Conservation (phyloP, 2,113 vertebrate genomes). For the Ceyx margarethae region DNA sequence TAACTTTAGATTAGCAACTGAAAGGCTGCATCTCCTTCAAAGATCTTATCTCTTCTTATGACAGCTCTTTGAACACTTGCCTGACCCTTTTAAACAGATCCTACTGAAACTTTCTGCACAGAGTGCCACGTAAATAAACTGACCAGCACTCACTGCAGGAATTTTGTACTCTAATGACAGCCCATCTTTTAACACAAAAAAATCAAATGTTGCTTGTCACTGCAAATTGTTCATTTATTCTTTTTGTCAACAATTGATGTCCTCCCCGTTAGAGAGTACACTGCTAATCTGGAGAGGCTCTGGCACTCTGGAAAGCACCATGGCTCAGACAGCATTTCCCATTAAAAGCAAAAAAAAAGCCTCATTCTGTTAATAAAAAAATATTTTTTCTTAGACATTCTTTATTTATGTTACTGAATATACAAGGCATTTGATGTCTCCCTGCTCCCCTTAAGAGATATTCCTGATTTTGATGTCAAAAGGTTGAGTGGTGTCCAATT, state of each 20-base stretch:
- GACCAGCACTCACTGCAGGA: background rate
- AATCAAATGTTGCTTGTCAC: background rate
- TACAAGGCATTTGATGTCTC: background rate
- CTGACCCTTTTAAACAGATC: constrained; percentile 45
- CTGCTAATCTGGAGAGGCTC: background rate
- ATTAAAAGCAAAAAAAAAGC: background rate
- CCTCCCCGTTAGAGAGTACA: background rate
- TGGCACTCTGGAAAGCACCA: no score
- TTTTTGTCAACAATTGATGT: background rate
- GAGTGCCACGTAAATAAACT: background rate
- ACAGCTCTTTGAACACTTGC: constrained; percentile 31
- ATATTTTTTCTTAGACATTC: background rate
- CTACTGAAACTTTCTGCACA: background rate
- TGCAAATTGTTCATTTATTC: background rate
- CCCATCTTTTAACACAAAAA: background rate
- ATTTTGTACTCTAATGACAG: background rate
- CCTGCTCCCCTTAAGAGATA: background rate
- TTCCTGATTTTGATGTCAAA: background rate
- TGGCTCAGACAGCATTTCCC: background rate
- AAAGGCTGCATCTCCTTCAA: constrained; percentile 37
- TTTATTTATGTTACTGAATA: background rate
- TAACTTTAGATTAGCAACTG: constrained; percentile 55
- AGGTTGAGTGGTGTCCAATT: background rate
- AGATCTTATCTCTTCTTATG: constrained; percentile 45
- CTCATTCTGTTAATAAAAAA: background rate